phyloP scores from a whole-genome alignment of 2,888 invertebrate genomes.

The Arenicola marina region DNA sequence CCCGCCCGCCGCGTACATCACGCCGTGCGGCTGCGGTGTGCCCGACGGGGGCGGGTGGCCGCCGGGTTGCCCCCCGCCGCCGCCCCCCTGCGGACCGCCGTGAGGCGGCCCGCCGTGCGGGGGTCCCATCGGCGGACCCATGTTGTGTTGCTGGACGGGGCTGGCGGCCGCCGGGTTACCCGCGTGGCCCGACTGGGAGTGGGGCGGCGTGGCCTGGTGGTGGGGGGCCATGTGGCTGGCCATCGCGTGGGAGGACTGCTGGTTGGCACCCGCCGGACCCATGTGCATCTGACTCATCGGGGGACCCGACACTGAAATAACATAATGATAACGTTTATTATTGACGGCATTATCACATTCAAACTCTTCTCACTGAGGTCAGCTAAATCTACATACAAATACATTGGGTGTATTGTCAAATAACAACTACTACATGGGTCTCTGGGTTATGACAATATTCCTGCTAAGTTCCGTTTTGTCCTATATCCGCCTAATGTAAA shows the following conservation, averaged over 20 bases:
- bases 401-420: background rate
- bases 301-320: too few relatives aligned
- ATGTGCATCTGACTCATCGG: too few relatives aligned
- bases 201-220: conserved; percentile 1
- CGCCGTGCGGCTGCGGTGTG: background rate
- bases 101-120: background rate
- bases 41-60: background rate
- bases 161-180: background rate
- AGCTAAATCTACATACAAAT: background rate
- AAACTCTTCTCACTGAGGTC: too few relatives aligned
- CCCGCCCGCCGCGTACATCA: background rate
- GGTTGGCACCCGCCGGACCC: background rate
- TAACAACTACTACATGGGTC: background rate
- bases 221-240: background rate
- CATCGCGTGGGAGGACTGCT: background rate
- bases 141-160: background rate
- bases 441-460: too few relatives aligned
- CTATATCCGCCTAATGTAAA: too few relatives aligned
- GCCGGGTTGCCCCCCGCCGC: too few relatives aligned
- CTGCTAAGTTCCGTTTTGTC: too few relatives aligned
- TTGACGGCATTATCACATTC: too few relatives aligned
- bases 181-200: background rate
- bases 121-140: background rate
- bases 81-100: too few relatives aligned
- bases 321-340: too few relatives aligned